Base-by-base conservation (phyloP, 53 echinoderm and acorn worm genomes). In the Luidia sarsii region DNA sequence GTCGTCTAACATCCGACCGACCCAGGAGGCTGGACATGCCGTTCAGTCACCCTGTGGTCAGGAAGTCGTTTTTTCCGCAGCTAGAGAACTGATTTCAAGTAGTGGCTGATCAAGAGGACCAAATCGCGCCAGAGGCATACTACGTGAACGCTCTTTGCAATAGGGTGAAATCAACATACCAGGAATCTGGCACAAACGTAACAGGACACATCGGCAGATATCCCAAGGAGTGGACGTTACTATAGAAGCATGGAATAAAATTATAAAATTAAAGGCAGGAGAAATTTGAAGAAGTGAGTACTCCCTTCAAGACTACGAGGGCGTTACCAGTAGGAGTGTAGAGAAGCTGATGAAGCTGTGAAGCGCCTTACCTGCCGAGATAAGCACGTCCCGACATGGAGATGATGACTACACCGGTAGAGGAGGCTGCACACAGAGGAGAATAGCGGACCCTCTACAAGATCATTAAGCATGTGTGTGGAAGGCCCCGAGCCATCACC, bases 81-180 rank as follows among this genome's bases (percentile, higher is more conserved):
- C 75, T 88, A 0, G 67, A 43, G 67, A 88, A 88, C 67, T 55
- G 48, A 30, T 88, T 83, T 37, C 67, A 82, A 15, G 52, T 23
- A 20, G 13, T 83, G 46, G 45, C 55, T 20, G 57, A 71, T 16
- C 20, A 64, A 0, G 81, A 41, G 14, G 43, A 36, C 3, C 2
- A 65, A 21, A n/a, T 2, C 2, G 30, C 25, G 8, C 65, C 65
- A 7, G 37, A 65, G 7, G 8, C n/a, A 2, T 2, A 38, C 4
- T 38, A 20, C 16, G 21, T 39, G 1, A 65, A 65, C 65, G 24
- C 2, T 6, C 20, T 4, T 1, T 65, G 65, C 21, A 25, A 65
- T 1, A 19, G 21, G 1, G 24, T 39, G 2, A 39, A 37, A n/a
- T 21, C 65, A 65, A 9, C 39, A 3, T 65, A 39, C 65, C 34